Conservation (phyloP, 1,140 invertebrate genomes). For the Drosophila orosa region DNA sequence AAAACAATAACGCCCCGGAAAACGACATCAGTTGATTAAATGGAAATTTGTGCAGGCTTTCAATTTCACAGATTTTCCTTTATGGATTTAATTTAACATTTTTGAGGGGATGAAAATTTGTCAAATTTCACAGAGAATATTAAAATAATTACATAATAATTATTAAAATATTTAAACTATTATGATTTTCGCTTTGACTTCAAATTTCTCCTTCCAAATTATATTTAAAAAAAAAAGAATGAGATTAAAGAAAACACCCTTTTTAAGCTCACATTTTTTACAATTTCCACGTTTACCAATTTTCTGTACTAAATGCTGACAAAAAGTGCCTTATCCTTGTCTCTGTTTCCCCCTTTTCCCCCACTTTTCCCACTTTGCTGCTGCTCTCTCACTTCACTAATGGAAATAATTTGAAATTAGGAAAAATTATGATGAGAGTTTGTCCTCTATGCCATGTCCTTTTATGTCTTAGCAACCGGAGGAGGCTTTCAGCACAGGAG, state of each 20-base stretch:
- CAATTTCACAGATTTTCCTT: conserved; percentile 35
- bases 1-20: conserved; percentile 3
- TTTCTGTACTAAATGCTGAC: conserved; percentile 9
- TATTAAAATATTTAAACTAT: not conserved
- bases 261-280: not conserved
- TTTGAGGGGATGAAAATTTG: not conserved
- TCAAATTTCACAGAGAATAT: not conserved
- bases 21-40: conserved; percentile 61
- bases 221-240: not conserved
- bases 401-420: conserved; percentile 56
- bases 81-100: conserved; percentile 30
- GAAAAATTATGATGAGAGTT: conserved; percentile 54
- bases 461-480: conserved; percentile 34
- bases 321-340: conserved; percentile 9
- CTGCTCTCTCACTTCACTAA: conserved; percentile 20
- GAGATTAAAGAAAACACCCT: not conserved
- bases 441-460: conserved; percentile 37
- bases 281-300: conserved; percentile 4
- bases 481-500: conserved; percentile 17
- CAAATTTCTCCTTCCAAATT: not conserved
- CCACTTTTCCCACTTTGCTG: not conserved
- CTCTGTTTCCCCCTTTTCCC: not conserved
- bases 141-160: not conserved
- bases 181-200: not conserved
- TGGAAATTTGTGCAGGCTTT: conserved; percentile 51